phyloP scores from a whole-genome alignment of 2,797 vertebrate species.

The Saxicola maurus region DNA sequence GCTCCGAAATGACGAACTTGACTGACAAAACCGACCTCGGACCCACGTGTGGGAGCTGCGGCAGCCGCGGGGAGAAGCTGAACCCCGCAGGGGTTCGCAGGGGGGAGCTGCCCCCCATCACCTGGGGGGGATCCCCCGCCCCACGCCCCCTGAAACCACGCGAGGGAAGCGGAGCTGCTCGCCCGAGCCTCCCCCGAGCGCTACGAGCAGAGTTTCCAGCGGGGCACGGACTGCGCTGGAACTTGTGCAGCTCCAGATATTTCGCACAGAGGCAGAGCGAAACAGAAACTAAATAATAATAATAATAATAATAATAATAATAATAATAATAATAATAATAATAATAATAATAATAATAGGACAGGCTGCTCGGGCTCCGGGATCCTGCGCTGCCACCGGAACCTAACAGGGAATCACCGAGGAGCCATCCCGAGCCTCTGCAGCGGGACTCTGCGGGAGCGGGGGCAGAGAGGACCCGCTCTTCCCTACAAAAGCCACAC shows the following conservation, averaged over 20 bases:
- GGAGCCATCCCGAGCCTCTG: background rate
- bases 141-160: background rate
- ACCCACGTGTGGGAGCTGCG: background rate
- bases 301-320: fast-evolving
- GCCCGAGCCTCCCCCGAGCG: background rate
- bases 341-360: background rate
- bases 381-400: background rate
- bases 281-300: conserved; percentile 71
- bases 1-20: background rate
- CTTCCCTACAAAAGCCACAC: background rate
- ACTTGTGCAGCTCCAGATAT: background rate
- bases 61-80: background rate
- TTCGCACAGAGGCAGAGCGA: conserved; percentile 38
- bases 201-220: background rate
- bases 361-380: background rate
- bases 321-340: background rate
- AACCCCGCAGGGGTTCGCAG: background rate
- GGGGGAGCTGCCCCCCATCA: background rate
- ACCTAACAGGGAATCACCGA: background rate
- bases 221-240: background rate
- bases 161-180: background rate
- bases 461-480: background rate
- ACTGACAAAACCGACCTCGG: background rate
- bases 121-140: background rate
- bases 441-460: background rate